Percentiles rank a stretch among this genome's conserved stretches.
phyloP scores from a whole-genome alignment of 2,797 vertebrate species.

The Scyliorhinus canicula region DNA sequence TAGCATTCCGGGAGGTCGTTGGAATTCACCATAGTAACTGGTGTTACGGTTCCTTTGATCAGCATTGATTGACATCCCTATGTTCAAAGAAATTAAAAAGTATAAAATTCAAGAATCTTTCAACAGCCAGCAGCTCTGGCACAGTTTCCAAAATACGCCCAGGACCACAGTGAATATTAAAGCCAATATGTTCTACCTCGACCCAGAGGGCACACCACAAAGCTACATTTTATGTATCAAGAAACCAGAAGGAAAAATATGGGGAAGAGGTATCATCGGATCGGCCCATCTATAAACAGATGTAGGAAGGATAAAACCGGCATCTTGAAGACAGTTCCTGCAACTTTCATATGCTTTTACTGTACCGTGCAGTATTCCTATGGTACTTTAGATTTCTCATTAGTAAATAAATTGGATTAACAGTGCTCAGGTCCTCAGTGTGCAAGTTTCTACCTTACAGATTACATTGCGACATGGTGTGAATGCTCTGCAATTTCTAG shows the following conservation, averaged over 20 bases:
- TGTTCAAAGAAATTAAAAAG: background rate
- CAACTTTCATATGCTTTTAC: background rate
- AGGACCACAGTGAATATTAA: background rate
- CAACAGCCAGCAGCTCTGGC: background rate
- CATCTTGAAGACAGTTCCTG: background rate
- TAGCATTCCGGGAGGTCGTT: background rate
- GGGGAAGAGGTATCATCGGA: background rate
- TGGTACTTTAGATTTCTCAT: background rate
- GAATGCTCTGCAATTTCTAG: background rate
- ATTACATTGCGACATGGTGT: background rate
- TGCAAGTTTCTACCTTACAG: background rate
- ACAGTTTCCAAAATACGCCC: background rate
- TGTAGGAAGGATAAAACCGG: background rate
- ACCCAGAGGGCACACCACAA: background rate
- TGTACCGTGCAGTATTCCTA: background rate
- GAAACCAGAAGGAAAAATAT: background rate
- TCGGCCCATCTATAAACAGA: background rate
- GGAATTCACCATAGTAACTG: background rate
- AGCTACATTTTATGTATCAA: background rate
- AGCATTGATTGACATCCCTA: background rate
- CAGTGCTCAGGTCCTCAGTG: background rate
- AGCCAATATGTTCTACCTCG: background rate
- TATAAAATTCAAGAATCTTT: background rate
- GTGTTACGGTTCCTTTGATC: conserved; percentile 8
- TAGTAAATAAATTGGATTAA: conserved; percentile 22